Evolutionary conservation across 2,113 vertebrate genomes (phyloP), one percentile per base, ranked within the genome.

Genomic region (Eonycteris spelaea): DNA sequence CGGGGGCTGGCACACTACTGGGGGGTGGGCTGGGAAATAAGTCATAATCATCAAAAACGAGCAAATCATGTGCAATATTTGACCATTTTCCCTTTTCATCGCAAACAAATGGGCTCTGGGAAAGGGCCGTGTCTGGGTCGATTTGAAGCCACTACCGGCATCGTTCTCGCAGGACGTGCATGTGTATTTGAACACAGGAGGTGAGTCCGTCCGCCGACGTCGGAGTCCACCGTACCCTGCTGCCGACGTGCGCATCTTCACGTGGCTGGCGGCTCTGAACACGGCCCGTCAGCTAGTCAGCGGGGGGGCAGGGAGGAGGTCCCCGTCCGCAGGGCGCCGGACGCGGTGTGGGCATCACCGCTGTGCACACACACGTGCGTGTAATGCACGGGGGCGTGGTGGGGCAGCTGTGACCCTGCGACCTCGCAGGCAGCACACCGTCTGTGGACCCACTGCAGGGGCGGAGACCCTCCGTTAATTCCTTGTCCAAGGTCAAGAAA

Each of bases 101-200:
- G 26, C 15, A 94, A 48, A 48, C 30, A 86, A 45, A 63, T 5
- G 16, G 11, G 7, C 71, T 8, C 30, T 40, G 19, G 2, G 28
- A 87, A n/a, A 53, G 24, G n/a, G 19, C 51, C 43, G 26, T 73
- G 57, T 51, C 65, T 35, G 40, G 28, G 6, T 7, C 28, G 45
- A 2, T 45, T 11, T 45, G 3, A 55, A 55, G 53, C 18, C 1
- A 6, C 53, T 55, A 6, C 53, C 19, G 16, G 53, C 53, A 5
- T 2, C 53, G 3, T 19, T 4, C 53, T 1, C 45, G 11, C 11
- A 9, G 11, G 45, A 45, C 1, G 9, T 0, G 9, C 45, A 12
- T 2, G 45, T 45, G 45, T 45, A 12, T 45, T 11, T 30, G 8
- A 75, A 67, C 19, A 40, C 59, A 6, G 33, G 18, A 86, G 80